Conservation (phyloP, 2,113 vertebrate genomes). For the Xiphophorus hellerii region DNA sequence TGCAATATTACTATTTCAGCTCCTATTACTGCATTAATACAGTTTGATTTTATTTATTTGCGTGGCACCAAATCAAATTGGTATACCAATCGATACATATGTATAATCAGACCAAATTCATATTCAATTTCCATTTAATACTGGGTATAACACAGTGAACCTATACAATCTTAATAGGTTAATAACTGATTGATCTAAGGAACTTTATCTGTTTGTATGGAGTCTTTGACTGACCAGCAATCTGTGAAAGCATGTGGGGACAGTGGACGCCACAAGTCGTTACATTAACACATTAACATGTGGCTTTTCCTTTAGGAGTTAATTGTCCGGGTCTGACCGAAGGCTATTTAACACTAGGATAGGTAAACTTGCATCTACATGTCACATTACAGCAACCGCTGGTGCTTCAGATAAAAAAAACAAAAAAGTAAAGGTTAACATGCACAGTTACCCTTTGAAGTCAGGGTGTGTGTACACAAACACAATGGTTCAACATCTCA, state of each 20-base stretch:
- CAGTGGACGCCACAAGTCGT: not conserved
- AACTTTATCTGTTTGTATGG: not conserved
- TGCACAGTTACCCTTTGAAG: slow-evolving; percentile 65
- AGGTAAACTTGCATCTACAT: slow-evolving; percentile 30
- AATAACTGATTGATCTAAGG: not conserved
- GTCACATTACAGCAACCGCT: slow-evolving; percentile 32
- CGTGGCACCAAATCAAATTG: no score
- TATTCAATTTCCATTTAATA: not conserved
- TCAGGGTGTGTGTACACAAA: slow-evolving; percentile 2
- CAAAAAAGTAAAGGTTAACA: slow-evolving; percentile 63
- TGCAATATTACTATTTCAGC: no score
- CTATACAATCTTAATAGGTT: not conserved
- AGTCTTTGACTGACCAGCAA: not conserved
- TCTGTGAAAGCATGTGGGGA: not conserved
- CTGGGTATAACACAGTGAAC: no score
- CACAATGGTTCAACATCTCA: slow-evolving; percentile 83
- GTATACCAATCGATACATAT: not conserved
- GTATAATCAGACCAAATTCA: not conserved
- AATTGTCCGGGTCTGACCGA: slow-evolving; percentile 69
- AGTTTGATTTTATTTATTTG: no score
- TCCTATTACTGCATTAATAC: no score
- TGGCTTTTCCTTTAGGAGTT: not conserved
- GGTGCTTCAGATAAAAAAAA: slow-evolving; percentile 33
- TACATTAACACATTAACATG: not conserved
- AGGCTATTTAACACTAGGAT: slow-evolving; percentile 12